Conservation (phyloP, 2,113 vertebrate species). For the Gnathonemus echidnorhynchus region DNA sequence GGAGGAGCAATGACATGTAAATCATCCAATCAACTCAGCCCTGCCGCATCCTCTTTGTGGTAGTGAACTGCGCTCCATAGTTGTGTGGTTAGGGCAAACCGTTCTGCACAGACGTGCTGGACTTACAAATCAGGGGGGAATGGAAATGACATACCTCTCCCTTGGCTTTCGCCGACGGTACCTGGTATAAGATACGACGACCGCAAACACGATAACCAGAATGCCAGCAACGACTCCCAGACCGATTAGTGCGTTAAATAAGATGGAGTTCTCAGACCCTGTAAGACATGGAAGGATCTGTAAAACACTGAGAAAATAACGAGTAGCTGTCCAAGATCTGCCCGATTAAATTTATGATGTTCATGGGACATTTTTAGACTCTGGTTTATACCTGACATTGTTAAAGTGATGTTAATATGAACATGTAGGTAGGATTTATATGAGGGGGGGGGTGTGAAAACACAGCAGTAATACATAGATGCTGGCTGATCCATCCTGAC, state of each 20-base stretch:
- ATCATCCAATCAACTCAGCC: neutral
- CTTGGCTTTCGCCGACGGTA: slow-evolving; percentile 19
- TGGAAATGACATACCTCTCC: slow-evolving; percentile 16
- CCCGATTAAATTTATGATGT: neutral
- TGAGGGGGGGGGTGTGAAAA: neutral
- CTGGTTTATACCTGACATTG: neutral
- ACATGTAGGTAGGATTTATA: neutral
- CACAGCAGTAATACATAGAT: neutral
- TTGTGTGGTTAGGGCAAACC: neutral
- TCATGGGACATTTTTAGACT: neutral
- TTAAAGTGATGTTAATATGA: neutral
- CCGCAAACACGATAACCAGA: slow-evolving; percentile 35
- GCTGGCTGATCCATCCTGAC: neutral
- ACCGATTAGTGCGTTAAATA: slow-evolving; percentile 18
- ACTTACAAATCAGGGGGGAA: neutral
- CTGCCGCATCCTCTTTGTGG: neutral
- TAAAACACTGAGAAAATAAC: neutral
- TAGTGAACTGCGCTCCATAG: neutral
- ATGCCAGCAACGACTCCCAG: slow-evolving; percentile 31
- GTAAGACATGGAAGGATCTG: neutral
- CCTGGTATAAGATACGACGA: slow-evolving; percentile 19
- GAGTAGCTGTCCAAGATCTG: neutral
- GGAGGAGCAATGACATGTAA: neutral
- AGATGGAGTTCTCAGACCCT: neutral
- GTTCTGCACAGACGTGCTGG: neutral